A percentile compares a stretch with the other conserved stretches of the same genome.
Evolutionary conservation across 2,113 vertebrate genomes (phyloP).

Genomic region (Vulpes ferrilata): DNA sequence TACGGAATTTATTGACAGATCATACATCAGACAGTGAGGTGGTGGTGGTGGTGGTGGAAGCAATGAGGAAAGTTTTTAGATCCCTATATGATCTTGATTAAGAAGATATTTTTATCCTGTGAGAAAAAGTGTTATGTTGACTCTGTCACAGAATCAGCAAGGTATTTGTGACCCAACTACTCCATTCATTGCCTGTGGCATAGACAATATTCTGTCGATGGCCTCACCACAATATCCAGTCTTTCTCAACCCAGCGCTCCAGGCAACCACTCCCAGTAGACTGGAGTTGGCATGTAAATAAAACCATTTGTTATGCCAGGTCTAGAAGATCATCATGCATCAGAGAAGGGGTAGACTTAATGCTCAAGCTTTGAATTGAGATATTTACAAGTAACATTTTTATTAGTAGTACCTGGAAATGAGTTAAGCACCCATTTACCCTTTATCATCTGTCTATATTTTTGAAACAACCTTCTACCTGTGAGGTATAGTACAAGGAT

Average conservation of each 20-base stretch:
- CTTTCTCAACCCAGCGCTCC: neutral
- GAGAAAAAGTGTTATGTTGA: neutral
- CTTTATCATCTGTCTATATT: neutral
- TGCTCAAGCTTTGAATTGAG: neutral
- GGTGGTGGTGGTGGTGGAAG: neutral
- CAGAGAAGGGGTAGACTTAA: slow-evolving; percentile 2
- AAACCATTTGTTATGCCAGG: neutral
- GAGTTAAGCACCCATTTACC: neutral
- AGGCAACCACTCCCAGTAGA: neutral
- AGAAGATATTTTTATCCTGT: neutral
- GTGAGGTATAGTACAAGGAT: neutral
- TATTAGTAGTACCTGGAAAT: neutral
- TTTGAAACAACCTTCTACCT: neutral
- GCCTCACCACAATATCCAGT: neutral
- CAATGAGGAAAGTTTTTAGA: neutral
- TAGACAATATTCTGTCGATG: neutral
- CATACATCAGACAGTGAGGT: neutral
- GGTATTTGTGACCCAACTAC: neutral
- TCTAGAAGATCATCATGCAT: neutral
- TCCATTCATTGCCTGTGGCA: neutral
- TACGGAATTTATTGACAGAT: neutral
- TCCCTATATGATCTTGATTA: neutral
- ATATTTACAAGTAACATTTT: slow-evolving; percentile 17
- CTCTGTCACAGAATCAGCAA: neutral
- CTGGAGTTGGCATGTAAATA: neutral